Conservation (phyloP, 2,797 vertebrate species). For the Rhyacichthys aspro region DNA sequence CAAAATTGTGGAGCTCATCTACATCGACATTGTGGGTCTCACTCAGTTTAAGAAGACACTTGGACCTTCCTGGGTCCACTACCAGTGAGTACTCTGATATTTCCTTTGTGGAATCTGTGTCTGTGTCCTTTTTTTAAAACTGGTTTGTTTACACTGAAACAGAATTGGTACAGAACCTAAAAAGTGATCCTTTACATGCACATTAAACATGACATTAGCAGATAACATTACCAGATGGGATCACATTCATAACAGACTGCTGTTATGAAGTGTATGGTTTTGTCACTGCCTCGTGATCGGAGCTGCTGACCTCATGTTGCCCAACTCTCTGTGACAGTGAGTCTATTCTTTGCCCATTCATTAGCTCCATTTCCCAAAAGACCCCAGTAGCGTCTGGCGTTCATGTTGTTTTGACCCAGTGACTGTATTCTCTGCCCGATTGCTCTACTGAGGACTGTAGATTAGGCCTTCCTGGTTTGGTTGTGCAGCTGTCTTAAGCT, state of each 20-base stretch:
- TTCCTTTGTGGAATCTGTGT: too few species aligned
- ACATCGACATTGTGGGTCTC: slow-evolving; percentile 97
- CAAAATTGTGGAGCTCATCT: slow-evolving; percentile 97
- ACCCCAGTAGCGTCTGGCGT: slow-evolving; percentile 19
- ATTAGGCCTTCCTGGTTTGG: slow-evolving; percentile 27
- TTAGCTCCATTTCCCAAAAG: slow-evolving; percentile 40
- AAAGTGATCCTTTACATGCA: too few species aligned
- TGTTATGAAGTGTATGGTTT: too few species aligned
- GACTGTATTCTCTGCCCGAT: slow-evolving; percentile 34
- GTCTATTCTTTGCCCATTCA: slow-evolving; percentile 51
- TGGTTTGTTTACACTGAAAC: too few species aligned
- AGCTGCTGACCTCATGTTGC: slow-evolving; percentile 11
- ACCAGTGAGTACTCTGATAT: slow-evolving; percentile 88
- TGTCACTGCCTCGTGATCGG: too few species aligned
- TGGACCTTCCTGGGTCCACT: slow-evolving; percentile 98
- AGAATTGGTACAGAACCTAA: too few species aligned
- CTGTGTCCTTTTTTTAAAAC: too few species aligned
- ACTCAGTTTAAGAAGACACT: slow-evolving; percentile 98
- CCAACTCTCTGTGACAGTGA: slow-evolving; percentile 29
- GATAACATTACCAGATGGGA: too few species aligned
- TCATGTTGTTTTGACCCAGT: slow-evolving; percentile 2
- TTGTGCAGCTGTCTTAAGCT: slow-evolving; percentile 42
- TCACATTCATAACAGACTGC: too few species aligned
- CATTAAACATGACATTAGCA: too few species aligned
- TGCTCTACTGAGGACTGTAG: slow-evolving; percentile 41